A percentile compares a stretch with the other conserved stretches of the same genome.
phyloP scores from a whole-genome alignment of 2,888 invertebrate genomes.

The Meteorus colon region DNA sequence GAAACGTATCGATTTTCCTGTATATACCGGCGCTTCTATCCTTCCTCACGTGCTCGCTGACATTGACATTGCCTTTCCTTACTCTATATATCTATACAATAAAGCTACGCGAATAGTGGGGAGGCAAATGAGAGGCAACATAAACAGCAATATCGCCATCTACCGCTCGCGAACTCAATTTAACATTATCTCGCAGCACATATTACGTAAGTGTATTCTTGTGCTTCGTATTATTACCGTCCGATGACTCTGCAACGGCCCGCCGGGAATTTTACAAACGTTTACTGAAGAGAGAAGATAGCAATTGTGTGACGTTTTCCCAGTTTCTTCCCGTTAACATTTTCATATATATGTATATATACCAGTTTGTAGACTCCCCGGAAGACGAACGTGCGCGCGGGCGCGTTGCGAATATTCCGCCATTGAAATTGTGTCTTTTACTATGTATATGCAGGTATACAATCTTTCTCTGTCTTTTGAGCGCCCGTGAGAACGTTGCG shows the following conservation, averaged over 20 bases:
- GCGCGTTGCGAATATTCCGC: slow-evolving; percentile 35
- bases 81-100: not conserved
- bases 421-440: slow-evolving; percentile 30
- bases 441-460: too few relatives aligned
- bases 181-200: slow-evolving; percentile 40
- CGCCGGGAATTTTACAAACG: slow-evolving; percentile 4
- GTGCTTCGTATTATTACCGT: slow-evolving; percentile 55
- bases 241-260: slow-evolving; percentile 59
- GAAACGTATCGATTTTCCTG: slow-evolving; percentile 69
- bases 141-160: slow-evolving; percentile 50
- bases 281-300: slow-evolving; percentile 21
- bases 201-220: not conserved
- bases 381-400: slow-evolving; percentile 3
- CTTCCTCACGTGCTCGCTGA: slow-evolving; percentile 71
- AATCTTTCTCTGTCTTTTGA: slow-evolving; percentile 24
- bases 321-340: not conserved
- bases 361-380: slow-evolving; percentile 18
- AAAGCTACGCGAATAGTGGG: slow-evolving; percentile 31
- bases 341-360: not conserved
- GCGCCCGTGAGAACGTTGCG: slow-evolving; percentile 48
- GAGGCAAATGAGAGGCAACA: slow-evolving; percentile 1
- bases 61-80: slow-evolving; percentile 72
- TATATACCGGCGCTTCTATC: slow-evolving; percentile 51
- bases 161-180: slow-evolving; percentile 62
- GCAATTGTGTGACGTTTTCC: slow-evolving; percentile 9